Base-by-base conservation (phyloP, 2,888 invertebrate species). In the Papilio protenor region DNA sequence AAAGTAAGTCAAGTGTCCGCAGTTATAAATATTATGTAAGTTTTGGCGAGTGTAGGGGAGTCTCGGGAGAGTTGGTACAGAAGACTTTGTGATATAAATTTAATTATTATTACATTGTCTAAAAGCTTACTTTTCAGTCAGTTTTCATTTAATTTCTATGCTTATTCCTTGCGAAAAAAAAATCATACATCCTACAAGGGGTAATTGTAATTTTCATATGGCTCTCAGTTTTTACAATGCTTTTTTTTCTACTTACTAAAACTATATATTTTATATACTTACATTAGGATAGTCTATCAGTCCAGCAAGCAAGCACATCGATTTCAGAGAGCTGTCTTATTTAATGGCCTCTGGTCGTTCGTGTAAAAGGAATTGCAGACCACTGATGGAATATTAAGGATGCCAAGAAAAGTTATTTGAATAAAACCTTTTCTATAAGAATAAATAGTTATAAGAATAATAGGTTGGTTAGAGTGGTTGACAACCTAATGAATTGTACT, bases 331-430 rank as follows among this genome's bases (percentile, higher is more conserved):
- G 76, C 49, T 70, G 76, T 76, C 76, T 70, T 47, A 76, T 76
- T 76, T 76, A 76, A 76, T 76, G 59, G 76, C 70, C 57, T 18
- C 59, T 76, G 76, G 59, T 47, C 47, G 75, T 70, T 70, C 69
- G 76, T 71, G 76, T 76, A 59, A 71, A 76, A 76, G 76, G 70
- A 59, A 76, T 71, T 76, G 76, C 69, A 70, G 6, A 45, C 57
- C 45, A 27, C 59, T 71, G 70, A 70, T 45, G 45, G 76, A 76
- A 76, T 71, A 33, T 76, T 2, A 59, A 71, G 59, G 5, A 47
- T 11, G 18, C 18, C 8, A 16, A 69, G 61, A 33, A 64, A 33
- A 64, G 61, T 64, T 64, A 64, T 33, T 64, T 40, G 33, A 61
- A 27, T 61, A 14, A 27, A 61, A 61, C 16, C 16, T 64, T 27